These are phyloP conservation scores for Heliconius hermathena DNA, from an alignment of 1,140 invertebrate genomes.

Conservation along the genomic window DNA sequence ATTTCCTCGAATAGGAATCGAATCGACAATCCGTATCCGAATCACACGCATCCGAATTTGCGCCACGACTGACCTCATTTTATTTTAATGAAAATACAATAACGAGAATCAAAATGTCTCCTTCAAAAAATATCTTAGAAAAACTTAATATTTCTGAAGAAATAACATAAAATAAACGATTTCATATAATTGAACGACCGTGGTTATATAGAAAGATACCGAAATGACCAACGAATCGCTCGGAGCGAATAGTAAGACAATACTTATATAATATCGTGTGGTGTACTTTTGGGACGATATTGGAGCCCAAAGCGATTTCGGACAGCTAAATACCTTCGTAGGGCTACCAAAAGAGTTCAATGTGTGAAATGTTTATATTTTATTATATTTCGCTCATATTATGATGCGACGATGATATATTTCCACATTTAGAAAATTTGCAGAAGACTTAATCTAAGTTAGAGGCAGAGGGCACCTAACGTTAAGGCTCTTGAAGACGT, in stretches of 20 bases:
- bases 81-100: neutral
- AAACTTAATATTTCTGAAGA: neutral
- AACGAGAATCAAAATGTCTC: neutral
- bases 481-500: too few relatives aligned
- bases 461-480: too few relatives aligned
- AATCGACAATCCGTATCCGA: too few relatives aligned
- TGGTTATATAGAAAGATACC: slow-evolving; percentile 1
- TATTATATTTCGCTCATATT: too few relatives aligned
- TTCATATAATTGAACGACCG: slow-evolving; percentile 1
- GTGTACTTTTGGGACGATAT: slow-evolving; percentile 9
- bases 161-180: neutral
- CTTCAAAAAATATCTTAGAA: neutral
- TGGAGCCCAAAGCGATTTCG: slow-evolving; percentile 5
- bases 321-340: neutral
- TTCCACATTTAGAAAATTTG: too few relatives aligned
- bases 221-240: slow-evolving; percentile 2
- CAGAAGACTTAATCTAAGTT: too few relatives aligned
- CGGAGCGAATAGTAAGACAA: slow-evolving; percentile 2
- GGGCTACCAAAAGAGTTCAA: neutral
- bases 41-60: too few relatives aligned
- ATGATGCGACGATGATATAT: too few relatives aligned
- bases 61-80: too few relatives aligned
- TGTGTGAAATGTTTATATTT: neutral
- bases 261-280: neutral
- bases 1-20: too few relatives aligned